Conservation (phyloP, 1,140 invertebrate genomes). For the Ganaspis sp. region DNA sequence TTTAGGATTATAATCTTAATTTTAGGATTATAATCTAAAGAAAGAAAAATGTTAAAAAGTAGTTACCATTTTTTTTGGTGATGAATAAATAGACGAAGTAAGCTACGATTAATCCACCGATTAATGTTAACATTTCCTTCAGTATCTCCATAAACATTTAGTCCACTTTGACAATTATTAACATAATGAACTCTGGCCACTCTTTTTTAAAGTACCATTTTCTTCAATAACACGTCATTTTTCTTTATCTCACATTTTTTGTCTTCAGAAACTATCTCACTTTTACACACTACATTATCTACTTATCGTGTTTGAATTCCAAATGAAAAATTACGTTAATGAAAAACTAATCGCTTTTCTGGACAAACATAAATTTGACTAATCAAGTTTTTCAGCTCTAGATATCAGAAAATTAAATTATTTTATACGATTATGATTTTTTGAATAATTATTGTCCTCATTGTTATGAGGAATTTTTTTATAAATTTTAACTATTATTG, state of each 20-base stretch:
- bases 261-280: background rate
- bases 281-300: background rate
- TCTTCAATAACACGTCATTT: constrained; percentile 4
- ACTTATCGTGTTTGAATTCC: background rate
- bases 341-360: too few species aligned
- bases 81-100: constrained; percentile 70
- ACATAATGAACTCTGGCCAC: background rate
- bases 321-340: too few species aligned
- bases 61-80: constrained; percentile 68
- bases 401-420: too few species aligned
- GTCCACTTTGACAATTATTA: constrained; percentile 34
- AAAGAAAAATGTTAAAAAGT: constrained; percentile 27
- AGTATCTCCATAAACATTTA: constrained; percentile 68
- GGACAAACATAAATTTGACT: too few species aligned
- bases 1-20: too few species aligned
- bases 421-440: too few species aligned
- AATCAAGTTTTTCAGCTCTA: too few species aligned
- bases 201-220: background rate
- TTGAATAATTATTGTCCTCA: too few species aligned
- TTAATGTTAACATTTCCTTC: constrained; percentile 69
- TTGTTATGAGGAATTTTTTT: too few species aligned
- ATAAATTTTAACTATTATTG: too few species aligned
- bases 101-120: constrained; percentile 68
- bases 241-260: background rate
- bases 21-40: too few species aligned